Evolutionary conservation across 92 coral and sea anemone species (phyloP), one percentile per base, ranked within the genome.

Genomic region (Zoanthus solanderi): DNA sequence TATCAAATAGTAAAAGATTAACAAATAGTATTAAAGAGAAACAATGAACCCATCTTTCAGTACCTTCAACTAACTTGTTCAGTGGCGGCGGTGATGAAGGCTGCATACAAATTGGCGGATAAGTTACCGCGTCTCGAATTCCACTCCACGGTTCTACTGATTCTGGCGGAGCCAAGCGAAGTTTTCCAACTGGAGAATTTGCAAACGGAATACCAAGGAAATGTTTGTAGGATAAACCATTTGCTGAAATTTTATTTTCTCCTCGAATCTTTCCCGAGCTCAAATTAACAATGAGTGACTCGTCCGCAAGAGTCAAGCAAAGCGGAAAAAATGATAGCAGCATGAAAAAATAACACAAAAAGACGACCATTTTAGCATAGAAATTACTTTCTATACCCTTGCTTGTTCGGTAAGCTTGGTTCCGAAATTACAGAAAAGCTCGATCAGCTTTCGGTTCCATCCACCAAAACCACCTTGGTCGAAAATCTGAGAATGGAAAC

Each of bases 171-270:
- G 90, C 86, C 83, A 95, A 95, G 72, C 98, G 90, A 57, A 93
- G 82, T 65, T 90, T 85, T 44, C 93, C 96, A 71, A 92, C 79
- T 10, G 98, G 98, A 23, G 98, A 90, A 32, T 88, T 71, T 17
- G 94, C 98, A 66, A 87, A 95, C 67, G 98, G 98, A 63, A 95
- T 91, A 17, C 98, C 96, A 37, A 95, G 94, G 84, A 90, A 95
- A 83, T 75, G 54, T 42, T 91, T 83, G 48, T 86, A 92, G 7
- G 65, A 58, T 52, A 90, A 89, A 5, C 96, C 90, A 65, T 84
- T 83, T 68, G 87, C 61, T 48, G 92, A 78, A 48, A 72, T 74
- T 72, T 78, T 79, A 23, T 72, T 72, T 78, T 81, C 88, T 45
- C 98, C 98, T 32, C 87, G 90, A 34, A 95, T 79, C 16, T 82